Evolutionary conservation across 2,888 invertebrate genomes (phyloP), one percentile per base, ranked within the genome.

Genomic region (Allophyes oxyacanthae): DNA sequence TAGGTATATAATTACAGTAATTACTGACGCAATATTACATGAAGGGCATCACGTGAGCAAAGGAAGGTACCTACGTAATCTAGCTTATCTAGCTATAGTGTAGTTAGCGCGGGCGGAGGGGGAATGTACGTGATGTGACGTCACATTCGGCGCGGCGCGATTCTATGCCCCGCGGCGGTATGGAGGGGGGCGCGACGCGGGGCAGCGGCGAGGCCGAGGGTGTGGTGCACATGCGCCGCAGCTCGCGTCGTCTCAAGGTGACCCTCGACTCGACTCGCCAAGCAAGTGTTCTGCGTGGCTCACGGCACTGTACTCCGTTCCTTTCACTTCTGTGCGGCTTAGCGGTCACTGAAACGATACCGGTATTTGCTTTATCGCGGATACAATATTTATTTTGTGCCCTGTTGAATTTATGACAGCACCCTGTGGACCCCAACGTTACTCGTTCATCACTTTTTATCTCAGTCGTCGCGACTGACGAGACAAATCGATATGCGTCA

Each of bases 401-500:
- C 78, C 82, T 61, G 88, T 88, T 86, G 81, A 88, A 86, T 89
- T 84, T 89, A 92, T 88, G 92, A 79, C 88, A 86, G 84, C 92
- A 92, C 70, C 84, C 93, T 94, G 94, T 94, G 93, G 92, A 89
- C 93, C 54, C 88, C 93, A 82, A 92, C 92, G 89, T 86, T 93
- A 74, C 88, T 94, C 90, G 87, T 92, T 84, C 91, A 94, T 90
- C 93, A 94, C 84, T 87, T 93, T 65, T 85, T 93, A 84, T 93
- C 93, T 81, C 90, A 87, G 89, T 91, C 92, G 41, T 79, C 83
- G 78, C 85, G 90, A 85, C 91, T 91, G 92, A 90, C 91, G 89
- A 89, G 90, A 88, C 89, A 79, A 90, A 92, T 92, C 94, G 91
- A 94, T 92, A 94, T 94, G 94, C 93, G 94, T 84, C 93, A 91